Conservation (phyloP, 2,888 invertebrate species). For the Tipula vernalis region DNA sequence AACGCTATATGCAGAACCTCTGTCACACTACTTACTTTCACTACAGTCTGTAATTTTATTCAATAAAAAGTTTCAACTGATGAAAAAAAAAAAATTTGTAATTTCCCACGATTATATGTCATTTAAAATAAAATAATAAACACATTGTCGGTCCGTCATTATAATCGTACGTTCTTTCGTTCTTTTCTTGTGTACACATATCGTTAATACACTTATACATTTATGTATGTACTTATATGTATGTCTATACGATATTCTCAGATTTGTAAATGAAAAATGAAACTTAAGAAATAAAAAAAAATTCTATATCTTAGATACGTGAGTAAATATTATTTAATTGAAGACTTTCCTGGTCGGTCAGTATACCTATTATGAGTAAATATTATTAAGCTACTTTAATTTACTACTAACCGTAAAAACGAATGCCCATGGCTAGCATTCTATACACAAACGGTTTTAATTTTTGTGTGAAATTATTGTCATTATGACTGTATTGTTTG, state of each 20-base stretch:
- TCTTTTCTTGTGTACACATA: neutral
- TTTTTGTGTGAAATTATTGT: neutral
- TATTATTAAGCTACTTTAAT: neutral
- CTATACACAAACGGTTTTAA: neutral
- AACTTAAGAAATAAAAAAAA: neutral
- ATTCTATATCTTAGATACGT: neutral
- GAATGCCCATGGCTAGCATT: neutral
- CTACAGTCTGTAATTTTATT: neutral
- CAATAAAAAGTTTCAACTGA: neutral
- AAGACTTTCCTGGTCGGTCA: neutral
- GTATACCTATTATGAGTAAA: neutral
- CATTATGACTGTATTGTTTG: neutral
- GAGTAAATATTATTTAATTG: neutral
- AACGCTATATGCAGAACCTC: neutral
- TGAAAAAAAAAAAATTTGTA: neutral
- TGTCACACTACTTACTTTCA: neutral
- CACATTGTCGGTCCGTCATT: neutral
- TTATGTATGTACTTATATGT: neutral
- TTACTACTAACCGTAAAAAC: neutral
- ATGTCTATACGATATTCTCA: neutral
- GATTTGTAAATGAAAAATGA: neutral
- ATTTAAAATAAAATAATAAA: neutral
- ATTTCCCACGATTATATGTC: constrained; percentile 4
- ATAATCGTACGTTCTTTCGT: neutral
- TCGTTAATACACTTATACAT: neutral